Conservation (phyloP, 1,140 invertebrate species). For the Lanistes nyassanus region DNA sequence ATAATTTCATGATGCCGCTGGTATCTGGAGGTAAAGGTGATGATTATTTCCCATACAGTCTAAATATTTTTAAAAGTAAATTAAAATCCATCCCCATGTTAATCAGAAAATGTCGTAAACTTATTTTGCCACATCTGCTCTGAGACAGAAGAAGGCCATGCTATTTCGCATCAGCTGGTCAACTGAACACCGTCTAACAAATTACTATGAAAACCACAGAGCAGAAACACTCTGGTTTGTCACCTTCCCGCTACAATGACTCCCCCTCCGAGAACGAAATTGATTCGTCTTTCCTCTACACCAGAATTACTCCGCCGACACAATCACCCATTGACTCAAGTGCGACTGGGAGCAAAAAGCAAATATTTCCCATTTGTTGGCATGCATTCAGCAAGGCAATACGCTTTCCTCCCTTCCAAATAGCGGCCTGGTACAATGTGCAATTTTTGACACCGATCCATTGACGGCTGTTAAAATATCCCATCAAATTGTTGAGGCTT, state of each 20-base stretch:
- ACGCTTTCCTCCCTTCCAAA: slow-evolving; percentile 1
- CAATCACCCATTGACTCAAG: slow-evolving; percentile 17
- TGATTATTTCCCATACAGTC: no score
- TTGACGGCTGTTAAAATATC: slow-evolving; percentile 19
- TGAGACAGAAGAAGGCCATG: no score
- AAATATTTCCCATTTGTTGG: slow-evolving; percentile 31
- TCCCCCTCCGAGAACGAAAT: slow-evolving; percentile 26
- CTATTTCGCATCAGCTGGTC: no score
- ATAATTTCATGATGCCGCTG: no score
- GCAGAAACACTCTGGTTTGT: no score
- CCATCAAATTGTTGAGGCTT: slow-evolving; percentile 12
- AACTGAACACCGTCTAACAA: no score
- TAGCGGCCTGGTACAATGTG: slow-evolving; percentile 11
- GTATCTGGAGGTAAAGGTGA: no score
- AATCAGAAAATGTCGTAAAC: no score
- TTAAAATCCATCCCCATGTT: no score
- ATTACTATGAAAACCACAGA: no score
- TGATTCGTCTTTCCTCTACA: slow-evolving; percentile 23
- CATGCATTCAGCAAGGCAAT: slow-evolving; percentile 9
- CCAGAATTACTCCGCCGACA: neutral
- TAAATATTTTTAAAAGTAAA: no score
- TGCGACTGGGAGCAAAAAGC: slow-evolving; percentile 1
- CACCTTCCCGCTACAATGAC: neutral
- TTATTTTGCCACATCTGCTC: no score
- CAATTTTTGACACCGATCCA: slow-evolving; percentile 21